A percentile compares a stretch with the other conserved stretches of the same genome.
Evolutionary conservation across 2,113 vertebrate genomes (phyloP).

Genomic region (Hiodon alosoides): DNA sequence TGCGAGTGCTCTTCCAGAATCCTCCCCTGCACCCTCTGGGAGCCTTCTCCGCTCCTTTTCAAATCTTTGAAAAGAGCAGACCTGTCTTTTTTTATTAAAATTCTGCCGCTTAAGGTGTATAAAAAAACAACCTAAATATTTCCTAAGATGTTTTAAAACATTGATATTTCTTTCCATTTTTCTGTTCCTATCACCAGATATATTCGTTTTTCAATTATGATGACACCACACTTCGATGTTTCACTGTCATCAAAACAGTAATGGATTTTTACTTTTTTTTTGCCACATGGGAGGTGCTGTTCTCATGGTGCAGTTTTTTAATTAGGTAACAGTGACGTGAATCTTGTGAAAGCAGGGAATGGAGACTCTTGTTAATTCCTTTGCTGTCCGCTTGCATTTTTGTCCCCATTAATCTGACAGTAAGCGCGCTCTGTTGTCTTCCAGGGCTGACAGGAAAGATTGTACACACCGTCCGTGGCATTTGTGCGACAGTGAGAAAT

Average conservation of each 20-base stretch:
- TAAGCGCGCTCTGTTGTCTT: conserved; percentile 57
- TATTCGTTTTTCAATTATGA: neutral
- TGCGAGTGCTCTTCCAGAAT: too few relatives aligned
- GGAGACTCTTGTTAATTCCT: conserved; percentile 56
- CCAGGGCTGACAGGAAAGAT: conserved; percentile 47
- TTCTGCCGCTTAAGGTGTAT: neutral
- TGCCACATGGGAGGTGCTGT: neutral
- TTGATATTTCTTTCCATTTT: neutral
- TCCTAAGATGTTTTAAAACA: neutral
- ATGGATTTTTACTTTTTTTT: neutral
- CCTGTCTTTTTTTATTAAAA: neutral
- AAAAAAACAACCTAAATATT: neutral
- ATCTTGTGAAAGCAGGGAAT: conserved; percentile 39
- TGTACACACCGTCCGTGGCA: conserved; percentile 48
- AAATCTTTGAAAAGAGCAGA: too few relatives aligned
- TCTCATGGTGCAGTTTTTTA: too few relatives aligned
- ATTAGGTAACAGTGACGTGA: neutral
- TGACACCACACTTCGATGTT: neutral
- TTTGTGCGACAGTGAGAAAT: conserved; percentile 53
- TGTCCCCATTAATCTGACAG: conserved; percentile 64
- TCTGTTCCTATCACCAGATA: neutral
- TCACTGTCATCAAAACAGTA: neutral
- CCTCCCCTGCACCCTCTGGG: too few relatives aligned
- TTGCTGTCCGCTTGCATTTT: conserved; percentile 64
- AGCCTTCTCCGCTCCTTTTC: too few relatives aligned